A percentile compares a stretch with the other conserved stretches of the same genome.
Evolutionary conservation across 2,888 invertebrate species (phyloP).

Genomic region (Baronia brevicornis): DNA sequence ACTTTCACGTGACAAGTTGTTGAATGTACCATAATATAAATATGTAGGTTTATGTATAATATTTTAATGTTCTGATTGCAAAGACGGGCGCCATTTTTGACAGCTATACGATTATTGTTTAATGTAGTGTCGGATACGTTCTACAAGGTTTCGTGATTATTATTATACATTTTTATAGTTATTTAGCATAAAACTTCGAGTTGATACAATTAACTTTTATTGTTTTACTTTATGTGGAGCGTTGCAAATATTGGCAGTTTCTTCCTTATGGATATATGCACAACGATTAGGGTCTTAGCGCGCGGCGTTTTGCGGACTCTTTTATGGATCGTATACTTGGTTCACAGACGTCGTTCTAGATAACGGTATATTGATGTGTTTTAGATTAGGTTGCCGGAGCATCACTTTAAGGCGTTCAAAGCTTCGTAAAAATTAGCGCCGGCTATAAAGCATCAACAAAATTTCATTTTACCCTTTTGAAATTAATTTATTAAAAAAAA

Average conservation of each 20-base stretch:
- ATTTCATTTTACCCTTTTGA: neutral
- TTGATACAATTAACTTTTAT: conserved; percentile 50
- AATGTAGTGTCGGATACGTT: conserved; percentile 28
- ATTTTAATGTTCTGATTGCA: too few species aligned
- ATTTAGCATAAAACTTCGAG: conserved; percentile 52
- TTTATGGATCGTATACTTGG: conserved; percentile 63
- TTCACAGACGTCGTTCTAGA: conserved; percentile 54
- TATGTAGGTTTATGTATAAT: too few species aligned
- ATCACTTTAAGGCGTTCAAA: conserved; percentile 32
- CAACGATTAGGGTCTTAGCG: conserved; percentile 43
- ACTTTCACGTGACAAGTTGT: too few species aligned
- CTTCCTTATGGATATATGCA: conserved; percentile 41
- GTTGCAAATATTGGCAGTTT: conserved; percentile 52
- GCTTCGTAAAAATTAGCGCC: conserved; percentile 46
- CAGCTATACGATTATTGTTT: conserved; percentile 15
- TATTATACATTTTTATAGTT: conserved; percentile 50
- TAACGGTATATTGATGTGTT: conserved; percentile 57
- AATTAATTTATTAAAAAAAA: neutral
- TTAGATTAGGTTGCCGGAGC: conserved; percentile 46
- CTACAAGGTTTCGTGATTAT: conserved; percentile 41
- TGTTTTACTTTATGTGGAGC: conserved; percentile 48
- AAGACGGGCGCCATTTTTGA: conserved; percentile 29
- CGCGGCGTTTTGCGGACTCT: conserved; percentile 45
- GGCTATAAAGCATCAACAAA: conserved; percentile 9
- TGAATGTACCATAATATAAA: too few species aligned